phyloP scores from a whole-genome alignment of 2,888 invertebrate species.

The Erannis defoliaria region DNA sequence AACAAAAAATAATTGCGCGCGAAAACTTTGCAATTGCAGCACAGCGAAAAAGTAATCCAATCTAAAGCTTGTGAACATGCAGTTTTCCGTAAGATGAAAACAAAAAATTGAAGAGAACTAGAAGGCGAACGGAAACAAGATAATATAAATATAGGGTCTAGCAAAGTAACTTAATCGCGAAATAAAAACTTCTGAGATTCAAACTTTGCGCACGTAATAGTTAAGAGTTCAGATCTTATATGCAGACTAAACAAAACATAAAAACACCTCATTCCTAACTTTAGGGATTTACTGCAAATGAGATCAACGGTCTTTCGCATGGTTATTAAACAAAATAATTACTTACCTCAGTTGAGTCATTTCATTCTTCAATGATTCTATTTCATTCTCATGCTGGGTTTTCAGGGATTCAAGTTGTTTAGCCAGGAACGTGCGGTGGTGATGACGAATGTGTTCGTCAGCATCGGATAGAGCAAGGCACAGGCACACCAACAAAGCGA shows the following conservation, averaged over 20 bases:
- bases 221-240: neutral
- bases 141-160: too few species aligned
- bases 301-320: constrained; percentile 34
- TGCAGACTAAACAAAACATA: constrained; percentile 6
- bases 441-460: neutral
- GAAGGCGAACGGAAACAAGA: neutral
- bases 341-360: constrained; percentile 73
- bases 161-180: neutral
- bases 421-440: constrained; percentile 54
- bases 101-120: too few species aligned
- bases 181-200: neutral
- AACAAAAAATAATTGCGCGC: neutral
- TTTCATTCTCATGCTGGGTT: constrained; percentile 60
- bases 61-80: neutral
- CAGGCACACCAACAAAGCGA: constrained; percentile 1
- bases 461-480: neutral
- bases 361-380: constrained; percentile 64
- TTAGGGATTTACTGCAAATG: constrained; percentile 37
- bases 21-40: neutral
- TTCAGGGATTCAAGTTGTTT: constrained; percentile 68
- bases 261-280: constrained; percentile 11
- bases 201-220: neutral
- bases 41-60: neutral
- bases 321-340: neutral
- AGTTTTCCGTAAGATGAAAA: too few species aligned